Percentiles rank a stretch among this genome's conserved stretches.
Conservation (phyloP, 2,888 invertebrate genomes). For the Harpalus rufipes region DNA sequence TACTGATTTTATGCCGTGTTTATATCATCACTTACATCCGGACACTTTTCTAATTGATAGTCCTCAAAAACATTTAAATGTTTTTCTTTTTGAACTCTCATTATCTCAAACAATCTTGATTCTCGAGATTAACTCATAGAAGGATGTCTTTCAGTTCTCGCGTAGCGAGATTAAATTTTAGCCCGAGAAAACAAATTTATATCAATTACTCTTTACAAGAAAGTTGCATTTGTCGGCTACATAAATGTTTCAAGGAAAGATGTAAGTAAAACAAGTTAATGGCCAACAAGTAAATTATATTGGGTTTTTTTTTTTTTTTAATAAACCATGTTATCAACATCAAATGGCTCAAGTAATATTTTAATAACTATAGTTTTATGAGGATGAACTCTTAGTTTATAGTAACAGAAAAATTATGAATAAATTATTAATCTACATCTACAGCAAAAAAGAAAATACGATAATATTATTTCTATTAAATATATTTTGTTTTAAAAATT, state of each 20-base stretch:
- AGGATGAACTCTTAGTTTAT: not conserved
- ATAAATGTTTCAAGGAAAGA: conserved; percentile 2
- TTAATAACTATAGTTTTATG: not conserved
- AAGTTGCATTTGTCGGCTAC: conserved; percentile 19
- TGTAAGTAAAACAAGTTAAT: not conserved
- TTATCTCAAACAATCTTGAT: conserved; percentile 18
- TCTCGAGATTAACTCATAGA: conserved; percentile 27
- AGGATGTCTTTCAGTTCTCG: conserved; percentile 17
- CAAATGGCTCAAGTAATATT: too few species aligned
- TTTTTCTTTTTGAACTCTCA: conserved; percentile 42
- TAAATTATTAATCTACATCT: too few species aligned
- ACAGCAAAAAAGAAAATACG: too few species aligned
- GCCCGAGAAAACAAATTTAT: conserved; percentile 24
- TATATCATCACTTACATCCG: conserved; percentile 49
- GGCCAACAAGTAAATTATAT: not conserved
- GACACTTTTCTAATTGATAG: conserved; percentile 36
- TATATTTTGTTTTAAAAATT: too few species aligned
- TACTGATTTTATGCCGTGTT: conserved; percentile 36
- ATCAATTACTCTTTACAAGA: conserved; percentile 38
- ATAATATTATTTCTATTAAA: too few species aligned
- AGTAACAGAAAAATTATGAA: not conserved
- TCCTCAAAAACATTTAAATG: conserved; percentile 41
- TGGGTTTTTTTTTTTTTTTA: not conserved
- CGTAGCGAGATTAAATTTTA: conserved; percentile 8
- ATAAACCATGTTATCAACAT: too few species aligned